Conservation (phyloP, 2,113 vertebrate species). For the Rhagologus leucostigma region DNA sequence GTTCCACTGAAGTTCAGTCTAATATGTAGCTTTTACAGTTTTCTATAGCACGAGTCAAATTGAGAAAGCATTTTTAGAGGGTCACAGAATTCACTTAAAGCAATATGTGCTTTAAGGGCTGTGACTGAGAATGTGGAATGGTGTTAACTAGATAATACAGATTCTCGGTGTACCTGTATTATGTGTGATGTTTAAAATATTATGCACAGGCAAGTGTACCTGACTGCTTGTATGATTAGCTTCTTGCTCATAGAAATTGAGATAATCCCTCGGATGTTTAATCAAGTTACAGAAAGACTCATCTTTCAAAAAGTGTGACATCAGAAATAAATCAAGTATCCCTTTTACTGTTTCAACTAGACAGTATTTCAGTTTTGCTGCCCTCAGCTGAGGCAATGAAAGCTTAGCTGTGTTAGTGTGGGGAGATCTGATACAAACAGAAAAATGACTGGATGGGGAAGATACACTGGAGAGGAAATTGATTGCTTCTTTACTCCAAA, state of each 20-base stretch:
- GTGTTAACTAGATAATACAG: neutral
- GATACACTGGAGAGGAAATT: neutral
- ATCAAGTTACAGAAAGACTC: neutral
- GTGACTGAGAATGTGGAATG: neutral
- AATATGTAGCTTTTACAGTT: neutral
- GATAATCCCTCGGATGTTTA: neutral
- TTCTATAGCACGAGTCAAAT: rapidly evolving
- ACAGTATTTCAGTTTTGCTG: neutral
- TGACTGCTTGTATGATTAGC: neutral
- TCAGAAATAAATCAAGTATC: neutral
- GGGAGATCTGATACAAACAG: neutral
- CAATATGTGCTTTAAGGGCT: neutral
- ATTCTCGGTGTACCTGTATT: neutral
- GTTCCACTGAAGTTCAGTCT: neutral
- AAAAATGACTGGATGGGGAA: neutral
- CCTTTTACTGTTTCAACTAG: neutral
- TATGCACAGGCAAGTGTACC: neutral
- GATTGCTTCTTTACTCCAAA: neutral
- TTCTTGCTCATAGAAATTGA: neutral
- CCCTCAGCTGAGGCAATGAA: neutral
- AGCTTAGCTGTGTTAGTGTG: neutral
- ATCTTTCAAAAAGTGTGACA: neutral
- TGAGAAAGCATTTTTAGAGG: neutral
- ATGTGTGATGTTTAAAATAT: neutral
- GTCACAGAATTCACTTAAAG: neutral